Percentiles rank a stretch among this genome's conserved stretches.
Evolutionary conservation across 1,140 invertebrate genomes (phyloP).

Genomic region (Cotesia vestalis): DNA sequence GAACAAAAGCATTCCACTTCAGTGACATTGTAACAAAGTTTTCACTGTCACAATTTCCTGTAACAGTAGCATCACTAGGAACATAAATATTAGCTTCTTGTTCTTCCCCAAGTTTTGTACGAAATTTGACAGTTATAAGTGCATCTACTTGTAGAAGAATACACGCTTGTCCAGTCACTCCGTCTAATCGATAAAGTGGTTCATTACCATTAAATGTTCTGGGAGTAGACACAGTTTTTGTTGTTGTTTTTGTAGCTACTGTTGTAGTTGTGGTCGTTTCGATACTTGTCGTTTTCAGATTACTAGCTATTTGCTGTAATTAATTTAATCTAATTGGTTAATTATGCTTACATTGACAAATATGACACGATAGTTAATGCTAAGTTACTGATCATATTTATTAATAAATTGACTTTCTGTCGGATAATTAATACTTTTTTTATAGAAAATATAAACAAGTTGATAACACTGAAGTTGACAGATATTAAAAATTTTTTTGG

Average conservation of each 20-base stretch:
- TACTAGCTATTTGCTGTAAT: conserved; percentile 20
- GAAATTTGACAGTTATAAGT: conserved; percentile 72
- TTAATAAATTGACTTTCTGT: too few relatives aligned
- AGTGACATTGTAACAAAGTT: conserved; percentile 75
- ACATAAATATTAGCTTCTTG: conserved; percentile 73
- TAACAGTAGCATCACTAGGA: conserved; percentile 71
- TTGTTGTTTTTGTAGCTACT: conserved; percentile 41
- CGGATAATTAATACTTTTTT: too few relatives aligned
- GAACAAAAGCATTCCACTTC: conserved; percentile 75
- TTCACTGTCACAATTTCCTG: conserved; percentile 74
- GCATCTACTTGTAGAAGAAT: conserved; percentile 75
- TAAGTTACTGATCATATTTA: too few relatives aligned
- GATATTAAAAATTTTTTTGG: too few relatives aligned
- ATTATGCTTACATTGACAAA: neutral
- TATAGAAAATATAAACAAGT: too few relatives aligned
- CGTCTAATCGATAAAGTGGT: conserved; percentile 72
- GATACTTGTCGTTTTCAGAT: neutral
- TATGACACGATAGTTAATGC: too few relatives aligned
- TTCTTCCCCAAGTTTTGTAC: conserved; percentile 73
- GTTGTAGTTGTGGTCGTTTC: conserved; percentile 16
- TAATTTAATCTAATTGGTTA: neutral
- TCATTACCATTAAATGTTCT: conserved; percentile 45
- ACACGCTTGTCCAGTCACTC: conserved; percentile 72
- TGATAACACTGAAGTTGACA: too few relatives aligned
- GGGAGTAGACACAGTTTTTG: conserved; percentile 43